Conservation (phyloP, 2,888 invertebrate species). For the Heliconius cydno region DNA sequence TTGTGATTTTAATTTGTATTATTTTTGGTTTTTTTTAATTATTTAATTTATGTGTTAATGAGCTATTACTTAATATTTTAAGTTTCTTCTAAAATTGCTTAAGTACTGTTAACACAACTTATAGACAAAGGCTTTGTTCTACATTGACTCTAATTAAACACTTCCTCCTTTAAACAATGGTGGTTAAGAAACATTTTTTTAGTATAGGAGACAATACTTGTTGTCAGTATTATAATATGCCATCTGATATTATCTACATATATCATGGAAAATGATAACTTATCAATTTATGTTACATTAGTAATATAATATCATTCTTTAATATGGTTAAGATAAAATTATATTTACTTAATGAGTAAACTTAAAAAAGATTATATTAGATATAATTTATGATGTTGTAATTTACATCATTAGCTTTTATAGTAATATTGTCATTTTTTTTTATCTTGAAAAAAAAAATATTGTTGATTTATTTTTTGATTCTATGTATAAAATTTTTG, state of each 20-base stretch:
- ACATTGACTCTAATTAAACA: slow-evolving; percentile 26
- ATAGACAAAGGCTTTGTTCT: slow-evolving; percentile 25
- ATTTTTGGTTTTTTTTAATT: slow-evolving; percentile 32
- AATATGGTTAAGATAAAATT: background rate
- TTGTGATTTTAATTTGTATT: slow-evolving; percentile 37
- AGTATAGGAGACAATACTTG: background rate
- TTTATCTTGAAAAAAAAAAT: too few species aligned
- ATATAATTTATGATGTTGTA: background rate
- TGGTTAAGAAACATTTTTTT: slow-evolving; percentile 5
- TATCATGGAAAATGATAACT: background rate
- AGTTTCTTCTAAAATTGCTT: background rate
- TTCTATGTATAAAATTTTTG: too few species aligned
- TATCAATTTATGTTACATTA: slow-evolving; percentile 8
- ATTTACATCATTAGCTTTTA: too few species aligned
- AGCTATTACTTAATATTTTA: slow-evolving; percentile 1
- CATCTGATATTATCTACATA: background rate
- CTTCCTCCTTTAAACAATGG: slow-evolving; percentile 25
- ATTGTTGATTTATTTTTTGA: too few species aligned
- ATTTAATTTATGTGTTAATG: background rate
- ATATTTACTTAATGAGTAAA: background rate
- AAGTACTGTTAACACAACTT: slow-evolving; percentile 1
- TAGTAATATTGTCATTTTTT: background rate
- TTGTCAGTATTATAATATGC: too few species aligned
- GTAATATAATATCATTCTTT: slow-evolving; percentile 1
- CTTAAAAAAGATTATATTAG: background rate